Evolutionary conservation across 2,888 invertebrate genomes (phyloP), one percentile per base, ranked within the genome.

Genomic region (Acronicta aceris): DNA sequence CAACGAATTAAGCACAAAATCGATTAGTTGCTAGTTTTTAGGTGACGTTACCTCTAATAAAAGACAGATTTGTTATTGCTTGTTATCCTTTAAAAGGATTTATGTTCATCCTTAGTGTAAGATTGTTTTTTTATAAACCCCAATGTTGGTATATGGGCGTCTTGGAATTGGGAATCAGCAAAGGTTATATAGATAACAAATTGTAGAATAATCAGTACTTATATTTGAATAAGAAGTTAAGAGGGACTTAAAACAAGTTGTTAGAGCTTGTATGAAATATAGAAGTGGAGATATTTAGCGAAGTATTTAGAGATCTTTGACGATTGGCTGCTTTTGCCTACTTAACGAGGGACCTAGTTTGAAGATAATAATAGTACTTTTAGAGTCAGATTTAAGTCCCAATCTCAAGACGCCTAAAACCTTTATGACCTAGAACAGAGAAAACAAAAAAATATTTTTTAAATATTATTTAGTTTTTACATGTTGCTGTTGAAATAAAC

Each of bases 71-170:
- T 89, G 87, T 90, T 88, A 87, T 87, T 74, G 93, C 91, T 92
- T 93, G 93, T 94, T 94, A 93, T 94, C 93, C 94, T 94, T 92
- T 71, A 72, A 86, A 93, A 93, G 93, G 94, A 93, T 51, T 92
- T 92, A 80, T 79, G 83, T 90, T 94, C 81, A 85, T 81, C 83
- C 74, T 86, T 86, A 91, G 88, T 82, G 57, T 92, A 90, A 90
- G 89, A 79, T 88, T 88, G 85, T 88, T 90, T 89, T 87, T 76
- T 60, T 87, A 75, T 60, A 52, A 74, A 68, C 55, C 67, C 71
- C 53, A 62, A 48, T 62, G 66, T 52, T 60, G 57, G 51, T 48
- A 33, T 30, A 47, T 43, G 48, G 64, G 76, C 84, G 67, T 74
- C 66, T 78, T 70, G 62, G 53, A 63, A 65, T 15, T 61, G 64